A percentile compares a stretch with the other conserved stretches of the same genome.
These are phyloP conservation scores for Epirrhoe alternata DNA, from an alignment of 2,888 invertebrate species.

Conservation along the genomic window DNA sequence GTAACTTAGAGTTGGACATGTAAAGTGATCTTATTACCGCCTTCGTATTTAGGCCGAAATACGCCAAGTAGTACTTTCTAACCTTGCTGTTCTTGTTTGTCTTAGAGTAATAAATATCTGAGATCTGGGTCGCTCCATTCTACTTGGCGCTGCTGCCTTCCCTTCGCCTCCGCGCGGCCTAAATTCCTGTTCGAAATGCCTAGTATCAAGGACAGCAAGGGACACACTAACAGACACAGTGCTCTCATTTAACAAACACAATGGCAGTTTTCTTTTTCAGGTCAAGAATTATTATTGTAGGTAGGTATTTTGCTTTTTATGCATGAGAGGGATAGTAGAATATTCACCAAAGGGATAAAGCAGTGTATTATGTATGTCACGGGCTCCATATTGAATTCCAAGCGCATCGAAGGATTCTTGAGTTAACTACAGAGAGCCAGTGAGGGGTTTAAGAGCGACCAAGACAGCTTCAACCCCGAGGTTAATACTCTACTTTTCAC, in stretches of 20 bases:
- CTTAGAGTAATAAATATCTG: slow-evolving; percentile 46
- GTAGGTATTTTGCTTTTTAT: background rate
- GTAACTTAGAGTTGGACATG: slow-evolving; percentile 21
- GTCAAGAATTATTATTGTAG: slow-evolving; percentile 5
- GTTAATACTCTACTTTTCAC: too few species aligned
- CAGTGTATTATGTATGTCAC: too few species aligned
- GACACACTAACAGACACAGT: slow-evolving; percentile 30
- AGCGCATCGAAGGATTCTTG: too few species aligned
- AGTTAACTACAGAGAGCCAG: too few species aligned
- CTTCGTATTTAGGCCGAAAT: slow-evolving; percentile 47
- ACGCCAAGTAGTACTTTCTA: slow-evolving; percentile 44
- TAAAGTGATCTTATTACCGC: slow-evolving; percentile 42
- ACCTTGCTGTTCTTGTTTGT: slow-evolving; percentile 46
- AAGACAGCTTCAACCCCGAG: too few species aligned
- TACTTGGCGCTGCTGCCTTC: slow-evolving; percentile 52
- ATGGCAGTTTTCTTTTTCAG: slow-evolving; percentile 15
- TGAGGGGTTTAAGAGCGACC: too few species aligned
- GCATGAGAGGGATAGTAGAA: background rate
- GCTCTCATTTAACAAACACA: slow-evolving; percentile 17
- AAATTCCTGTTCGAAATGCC: slow-evolving; percentile 66
- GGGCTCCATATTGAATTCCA: too few species aligned
- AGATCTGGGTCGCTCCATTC: slow-evolving; percentile 54
- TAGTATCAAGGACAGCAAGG: slow-evolving; percentile 61
- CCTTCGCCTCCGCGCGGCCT: slow-evolving; percentile 63
- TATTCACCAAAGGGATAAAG: too few species aligned